A percentile compares a stretch with the other conserved stretches of the same genome.
phyloP scores from a whole-genome alignment of 2,888 invertebrate species.

The Lumbricus terrestris region DNA sequence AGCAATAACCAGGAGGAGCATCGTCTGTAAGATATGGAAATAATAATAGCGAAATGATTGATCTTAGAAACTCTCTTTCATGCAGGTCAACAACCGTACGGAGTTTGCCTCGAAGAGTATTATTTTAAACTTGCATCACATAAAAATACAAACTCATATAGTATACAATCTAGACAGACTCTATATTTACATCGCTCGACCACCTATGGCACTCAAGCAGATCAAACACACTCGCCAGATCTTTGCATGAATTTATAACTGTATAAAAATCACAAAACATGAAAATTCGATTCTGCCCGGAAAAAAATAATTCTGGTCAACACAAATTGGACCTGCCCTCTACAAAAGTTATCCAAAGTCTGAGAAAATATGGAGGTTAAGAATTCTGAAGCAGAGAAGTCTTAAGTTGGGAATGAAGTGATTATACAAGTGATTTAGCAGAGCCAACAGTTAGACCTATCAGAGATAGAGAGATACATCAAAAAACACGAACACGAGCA shows the following conservation, averaged over 20 bases:
- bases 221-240: too few relatives aligned
- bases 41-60: not conserved
- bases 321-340: not conserved
- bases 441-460: too few relatives aligned
- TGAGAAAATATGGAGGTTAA: not conserved
- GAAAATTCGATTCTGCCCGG: not conserved
- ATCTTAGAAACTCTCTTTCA: not conserved
- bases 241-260: too few relatives aligned
- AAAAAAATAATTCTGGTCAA: not conserved
- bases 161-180: too few relatives aligned
- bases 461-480: too few relatives aligned
- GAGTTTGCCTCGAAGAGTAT: not conserved
- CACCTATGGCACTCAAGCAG: not conserved
- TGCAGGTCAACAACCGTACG: too few relatives aligned
- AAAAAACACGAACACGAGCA: too few relatives aligned
- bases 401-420: too few relatives aligned
- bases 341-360: not conserved
- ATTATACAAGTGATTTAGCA: too few relatives aligned
- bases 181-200: too few relatives aligned
- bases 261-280: not conserved
- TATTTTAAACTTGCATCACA: not conserved
- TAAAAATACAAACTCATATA: too few relatives aligned
- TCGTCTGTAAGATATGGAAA: not conserved
- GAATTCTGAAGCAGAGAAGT: too few relatives aligned
- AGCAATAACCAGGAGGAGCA: not conserved